Conservation (phyloP, 2,113 vertebrate genomes). For the pig (Sus scrofa) region DNA sequence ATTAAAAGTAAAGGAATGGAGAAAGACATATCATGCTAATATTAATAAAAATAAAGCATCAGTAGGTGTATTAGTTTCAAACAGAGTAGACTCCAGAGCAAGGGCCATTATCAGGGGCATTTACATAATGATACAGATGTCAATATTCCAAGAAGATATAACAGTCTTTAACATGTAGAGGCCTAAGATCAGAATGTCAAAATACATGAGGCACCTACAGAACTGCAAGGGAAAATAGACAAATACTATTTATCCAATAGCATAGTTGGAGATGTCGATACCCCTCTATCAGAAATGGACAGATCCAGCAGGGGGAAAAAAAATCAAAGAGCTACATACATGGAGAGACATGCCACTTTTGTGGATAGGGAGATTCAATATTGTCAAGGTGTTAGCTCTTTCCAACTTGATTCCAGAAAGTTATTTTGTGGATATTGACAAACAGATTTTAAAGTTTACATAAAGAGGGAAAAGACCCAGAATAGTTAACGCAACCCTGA, state of each 20-base stretch:
- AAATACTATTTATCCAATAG: not conserved
- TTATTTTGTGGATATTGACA: not conserved
- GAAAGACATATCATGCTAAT: not conserved
- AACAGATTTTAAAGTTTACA: not conserved
- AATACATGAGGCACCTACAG: not conserved
- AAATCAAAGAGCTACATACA: not conserved
- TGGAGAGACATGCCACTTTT: not conserved
- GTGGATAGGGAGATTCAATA: not conserved
- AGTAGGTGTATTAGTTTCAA: not conserved
- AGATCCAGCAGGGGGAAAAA: not conserved
- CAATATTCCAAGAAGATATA: not conserved
- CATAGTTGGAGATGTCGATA: not conserved
- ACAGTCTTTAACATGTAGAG: not conserved
- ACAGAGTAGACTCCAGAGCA: not conserved
- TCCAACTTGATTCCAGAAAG: not conserved
- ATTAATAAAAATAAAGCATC: not conserved
- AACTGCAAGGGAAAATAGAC: not conserved
- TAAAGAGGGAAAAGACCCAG: not conserved
- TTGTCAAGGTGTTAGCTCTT: not conserved
- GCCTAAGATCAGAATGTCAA: not conserved
- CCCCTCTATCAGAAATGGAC: no score
- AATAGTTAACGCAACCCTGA: not conserved
- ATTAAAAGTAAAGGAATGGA: not conserved
- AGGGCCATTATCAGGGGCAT: not conserved
- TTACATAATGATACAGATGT: not conserved